These are phyloP conservation scores for Willisornis vidua DNA, from an alignment of 2,113 vertebrate genomes.

Conservation along the genomic window DNA sequence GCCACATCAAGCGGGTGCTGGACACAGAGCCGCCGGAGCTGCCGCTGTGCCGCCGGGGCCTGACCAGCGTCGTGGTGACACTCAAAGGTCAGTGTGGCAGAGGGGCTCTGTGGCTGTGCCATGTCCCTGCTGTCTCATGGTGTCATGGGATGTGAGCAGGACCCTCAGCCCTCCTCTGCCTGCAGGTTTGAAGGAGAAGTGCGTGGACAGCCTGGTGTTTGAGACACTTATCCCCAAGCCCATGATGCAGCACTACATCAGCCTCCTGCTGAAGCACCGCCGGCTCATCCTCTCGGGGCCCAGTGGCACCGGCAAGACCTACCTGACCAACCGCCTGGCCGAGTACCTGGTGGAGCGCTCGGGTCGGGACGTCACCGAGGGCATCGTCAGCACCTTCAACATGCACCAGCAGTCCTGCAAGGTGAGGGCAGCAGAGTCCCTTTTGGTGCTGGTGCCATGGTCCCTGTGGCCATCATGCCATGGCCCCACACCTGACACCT, in stretches of 20 bases:
- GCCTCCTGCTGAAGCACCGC: constrained; percentile 91
- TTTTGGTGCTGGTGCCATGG: accelerated
- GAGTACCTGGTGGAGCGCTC: constrained; percentile 92
- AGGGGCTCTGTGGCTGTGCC: background rate
- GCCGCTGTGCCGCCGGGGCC: constrained; percentile 79
- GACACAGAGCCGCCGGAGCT: constrained; percentile 82
- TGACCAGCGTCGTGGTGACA: constrained; percentile 78
- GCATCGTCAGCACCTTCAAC: constrained; percentile 89
- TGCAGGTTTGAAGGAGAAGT: constrained; percentile 89
- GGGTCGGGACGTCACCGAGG: constrained; percentile 77
- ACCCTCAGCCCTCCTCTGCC: background rate
- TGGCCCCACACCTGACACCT: accelerated
- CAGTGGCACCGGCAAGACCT: constrained; percentile 94
- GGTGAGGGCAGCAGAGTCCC: constrained; percentile 63
- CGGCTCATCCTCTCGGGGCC: constrained; percentile 92
- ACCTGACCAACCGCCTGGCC: constrained; percentile 89
- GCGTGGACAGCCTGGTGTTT: constrained; percentile 92
- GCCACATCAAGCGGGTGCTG: constrained; percentile 83
- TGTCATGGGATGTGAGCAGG: accelerated
- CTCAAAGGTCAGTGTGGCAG: constrained; percentile 84
- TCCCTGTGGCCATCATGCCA: accelerated
- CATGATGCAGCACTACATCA: constrained; percentile 97
- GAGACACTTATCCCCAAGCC: constrained; percentile 95
- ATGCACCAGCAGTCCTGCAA: constrained; percentile 96
- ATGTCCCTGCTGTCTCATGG: accelerated